Conservation (phyloP, 1,140 invertebrate species). For the Aphidius gifuensis region DNA sequence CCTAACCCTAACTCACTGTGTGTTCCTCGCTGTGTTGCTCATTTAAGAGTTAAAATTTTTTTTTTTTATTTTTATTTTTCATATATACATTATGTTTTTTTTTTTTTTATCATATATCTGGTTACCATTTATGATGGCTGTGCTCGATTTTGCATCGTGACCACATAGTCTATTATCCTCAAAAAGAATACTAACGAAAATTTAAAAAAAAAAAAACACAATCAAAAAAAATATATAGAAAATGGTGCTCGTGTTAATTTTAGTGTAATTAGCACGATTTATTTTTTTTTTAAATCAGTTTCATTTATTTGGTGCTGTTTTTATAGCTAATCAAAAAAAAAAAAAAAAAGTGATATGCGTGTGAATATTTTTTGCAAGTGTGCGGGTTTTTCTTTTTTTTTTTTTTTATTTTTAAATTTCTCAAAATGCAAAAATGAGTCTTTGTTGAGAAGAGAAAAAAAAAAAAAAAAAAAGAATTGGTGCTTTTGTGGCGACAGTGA, state of each 20-base stretch:
- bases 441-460: conserved; percentile 12
- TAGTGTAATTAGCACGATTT: neutral
- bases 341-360: neutral
- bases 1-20: conserved; percentile 47
- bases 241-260: neutral
- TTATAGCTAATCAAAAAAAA: no score
- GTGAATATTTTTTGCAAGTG: conserved; percentile 1
- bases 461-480: conserved; percentile 14
- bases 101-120: neutral
- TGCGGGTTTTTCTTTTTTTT: conserved; percentile 3
- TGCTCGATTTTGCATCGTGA: conserved; percentile 16
- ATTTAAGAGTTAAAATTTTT: no score
- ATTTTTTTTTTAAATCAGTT: neutral
- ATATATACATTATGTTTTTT: neutral
- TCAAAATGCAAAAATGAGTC: no score
- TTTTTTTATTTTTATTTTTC: neutral
- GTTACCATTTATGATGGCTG: conserved; percentile 12
- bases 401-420: conserved; percentile 19
- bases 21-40: conserved; percentile 36
- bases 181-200: neutral
- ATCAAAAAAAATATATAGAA: neutral
- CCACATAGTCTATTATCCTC: neutral
- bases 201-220: neutral
- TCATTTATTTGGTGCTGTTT: conserved; percentile 1
- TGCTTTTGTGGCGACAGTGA: conserved; percentile 1